These are phyloP conservation scores for Physocephala rufipes DNA, from an alignment of 2,888 invertebrate genomes.

Conservation along the genomic window DNA sequence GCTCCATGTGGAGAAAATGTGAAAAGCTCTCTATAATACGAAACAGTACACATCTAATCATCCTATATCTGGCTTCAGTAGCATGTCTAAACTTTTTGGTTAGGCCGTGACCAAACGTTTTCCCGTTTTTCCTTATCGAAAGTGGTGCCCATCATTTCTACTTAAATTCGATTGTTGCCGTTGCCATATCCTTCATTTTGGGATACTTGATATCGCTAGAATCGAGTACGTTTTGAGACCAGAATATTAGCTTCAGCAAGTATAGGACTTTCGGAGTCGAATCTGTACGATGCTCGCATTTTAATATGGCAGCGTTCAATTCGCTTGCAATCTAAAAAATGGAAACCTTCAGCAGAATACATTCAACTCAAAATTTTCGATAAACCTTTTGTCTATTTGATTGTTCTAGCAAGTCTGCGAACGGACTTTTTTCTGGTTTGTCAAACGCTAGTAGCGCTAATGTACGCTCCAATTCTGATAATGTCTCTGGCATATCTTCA, in stretches of 20 bases:
- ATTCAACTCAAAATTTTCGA: not conserved
- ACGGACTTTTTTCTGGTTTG: constrained; percentile 93
- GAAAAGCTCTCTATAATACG: too few relatives aligned
- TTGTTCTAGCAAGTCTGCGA: constrained; percentile 91
- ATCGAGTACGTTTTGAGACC: constrained; percentile 96
- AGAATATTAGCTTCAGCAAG: constrained; percentile 89
- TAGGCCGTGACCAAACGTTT: too few relatives aligned
- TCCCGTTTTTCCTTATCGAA: not conserved
- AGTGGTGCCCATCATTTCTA: not conserved
- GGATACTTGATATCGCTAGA: constrained; percentile 95
- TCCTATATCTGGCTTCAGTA: not conserved
- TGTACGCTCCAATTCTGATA: constrained; percentile 88
- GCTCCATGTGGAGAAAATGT: too few relatives aligned
- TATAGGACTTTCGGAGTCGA: constrained; percentile 92
- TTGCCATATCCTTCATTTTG: constrained; percentile 91
- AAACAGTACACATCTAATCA: too few relatives aligned
- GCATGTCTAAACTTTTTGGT: too few relatives aligned
- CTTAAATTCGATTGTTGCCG: constrained; percentile 76
- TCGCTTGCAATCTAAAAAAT: constrained; percentile 87
- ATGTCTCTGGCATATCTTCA: constrained; percentile 76
- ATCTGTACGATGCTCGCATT: constrained; percentile 90
- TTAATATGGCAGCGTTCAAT: constrained; percentile 95
- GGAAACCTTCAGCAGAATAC: constrained; percentile 39
- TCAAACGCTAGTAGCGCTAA: constrained; percentile 96
- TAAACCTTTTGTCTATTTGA: constrained; percentile 93